Evolutionary conservation across 2,888 invertebrate species (phyloP).

Genomic region (Sinodicranocentrus sp.): DNA sequence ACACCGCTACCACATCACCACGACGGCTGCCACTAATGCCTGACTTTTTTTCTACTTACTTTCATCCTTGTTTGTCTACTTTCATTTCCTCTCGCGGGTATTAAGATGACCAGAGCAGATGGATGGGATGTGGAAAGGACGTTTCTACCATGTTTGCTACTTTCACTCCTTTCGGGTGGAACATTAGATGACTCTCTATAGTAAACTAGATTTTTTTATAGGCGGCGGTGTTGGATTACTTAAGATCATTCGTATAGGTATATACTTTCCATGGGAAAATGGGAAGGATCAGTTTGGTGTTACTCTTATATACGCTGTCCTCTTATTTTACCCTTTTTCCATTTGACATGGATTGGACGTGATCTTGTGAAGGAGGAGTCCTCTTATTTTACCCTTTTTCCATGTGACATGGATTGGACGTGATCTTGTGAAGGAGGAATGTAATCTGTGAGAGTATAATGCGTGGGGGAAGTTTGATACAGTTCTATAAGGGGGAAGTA

Average conservation of each 20-base stretch:
- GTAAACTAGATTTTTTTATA: too few species aligned
- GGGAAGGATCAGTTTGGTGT: too few species aligned
- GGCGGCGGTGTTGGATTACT: too few species aligned
- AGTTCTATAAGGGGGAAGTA: conserved; percentile 14
- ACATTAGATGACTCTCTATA: too few species aligned
- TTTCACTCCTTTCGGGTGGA: too few species aligned
- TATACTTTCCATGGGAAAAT: too few species aligned
- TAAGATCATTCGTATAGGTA: too few species aligned
- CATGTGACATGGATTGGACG: conserved; percentile 4
- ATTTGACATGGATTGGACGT: conserved; percentile 8
- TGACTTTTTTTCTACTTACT: conserved; percentile 42
- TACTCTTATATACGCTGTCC: too few species aligned
- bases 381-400: conserved; percentile 1
- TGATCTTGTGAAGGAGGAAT: conserved; percentile 4
- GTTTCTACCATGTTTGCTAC: too few species aligned
- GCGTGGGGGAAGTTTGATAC: conserved; percentile 53
- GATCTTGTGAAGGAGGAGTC: conserved; percentile 3
- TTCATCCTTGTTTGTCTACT: conserved; percentile 59
- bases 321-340: conserved; percentile 1
- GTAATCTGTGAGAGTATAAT: not conserved
- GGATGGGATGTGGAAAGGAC: conserved; percentile 32
- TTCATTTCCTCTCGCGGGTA: conserved; percentile 59
- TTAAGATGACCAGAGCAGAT: conserved; percentile 54
- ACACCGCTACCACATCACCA: not conserved
- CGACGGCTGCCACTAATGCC: conserved; percentile 26